Evolutionary conservation across 2,113 vertebrate species (phyloP), one percentile per base, ranked within the genome.

Genomic region (Rissa tridactyla): DNA sequence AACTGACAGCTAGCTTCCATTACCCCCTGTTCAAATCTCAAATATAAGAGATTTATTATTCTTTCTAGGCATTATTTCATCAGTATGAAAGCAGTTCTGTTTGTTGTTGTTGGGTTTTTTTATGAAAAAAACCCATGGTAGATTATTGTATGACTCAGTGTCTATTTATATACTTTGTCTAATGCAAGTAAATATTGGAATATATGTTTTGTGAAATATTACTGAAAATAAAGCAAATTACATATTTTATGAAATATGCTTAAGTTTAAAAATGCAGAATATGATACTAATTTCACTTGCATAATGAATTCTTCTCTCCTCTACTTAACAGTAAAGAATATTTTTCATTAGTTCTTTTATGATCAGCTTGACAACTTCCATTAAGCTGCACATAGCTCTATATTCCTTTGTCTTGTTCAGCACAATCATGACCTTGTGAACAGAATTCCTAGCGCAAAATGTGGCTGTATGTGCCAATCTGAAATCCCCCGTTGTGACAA

Each of bases 131-230:
- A 44, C 20, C 32, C 13, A 12, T 2, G 18, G 32, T 21, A 94
- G 65, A 87, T 90, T 96, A 97, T 61, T 96, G 88, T 94, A 97
- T 96, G 95, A 98, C 94, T 91, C 97, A 97, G 94, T 96, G 88
- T 94, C 94, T 98, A 96, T 97, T 98, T 98, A 98, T 95, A 97
- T 96, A 96, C 95, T 97, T 98, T 97, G 84, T 95, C 97, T 97
- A 98, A 97, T 96, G 97, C 78, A 97, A 98, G 95, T 93, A 97
- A 98, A 97, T 97, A 97, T 44, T 97, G 91, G 95, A 97, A 57
- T 58, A 72, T 32, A 21, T 17, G 11, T 77, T 80, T 93, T 73
- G 32, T 81, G 38, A 95, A 89, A 61, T 54, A 84, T 26, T 80
- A 95, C 44, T 68, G n/a, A 92, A 91, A 95, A 82, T 47, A 88